Conservation (phyloP, 2,113 vertebrate species). For the Python bivittatus region DNA sequence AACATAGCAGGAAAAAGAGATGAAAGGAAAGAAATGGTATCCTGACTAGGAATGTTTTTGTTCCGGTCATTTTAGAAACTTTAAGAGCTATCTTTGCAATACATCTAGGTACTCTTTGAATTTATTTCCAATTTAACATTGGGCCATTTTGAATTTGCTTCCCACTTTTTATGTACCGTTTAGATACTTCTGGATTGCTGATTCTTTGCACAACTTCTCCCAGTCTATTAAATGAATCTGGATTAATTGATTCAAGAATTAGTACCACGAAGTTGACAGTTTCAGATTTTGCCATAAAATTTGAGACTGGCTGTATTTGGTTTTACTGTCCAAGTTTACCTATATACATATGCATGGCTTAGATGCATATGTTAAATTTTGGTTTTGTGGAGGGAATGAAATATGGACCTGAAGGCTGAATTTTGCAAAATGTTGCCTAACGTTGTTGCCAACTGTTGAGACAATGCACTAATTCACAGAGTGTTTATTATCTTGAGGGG, state of each 20-base stretch:
- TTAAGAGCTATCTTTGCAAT: not conserved
- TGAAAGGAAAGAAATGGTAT: not conserved
- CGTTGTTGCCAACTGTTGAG: slow-evolving; percentile 5
- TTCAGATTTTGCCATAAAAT: not conserved
- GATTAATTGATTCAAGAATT: not conserved
- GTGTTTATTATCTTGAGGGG: slow-evolving; percentile 35
- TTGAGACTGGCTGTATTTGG: not conserved
- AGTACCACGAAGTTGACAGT: not conserved
- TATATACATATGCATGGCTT: not conserved
- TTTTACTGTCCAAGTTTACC: not conserved
- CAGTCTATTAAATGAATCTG: not conserved
- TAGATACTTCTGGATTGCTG: not conserved
- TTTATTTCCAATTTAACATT: not conserved
- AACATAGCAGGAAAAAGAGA: not conserved
- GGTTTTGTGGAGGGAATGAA: not conserved
- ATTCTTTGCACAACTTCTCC: not conserved
- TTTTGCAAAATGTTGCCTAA: not conserved
- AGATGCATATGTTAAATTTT: not conserved
- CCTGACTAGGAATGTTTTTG: not conserved
- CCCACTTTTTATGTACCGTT: not conserved
- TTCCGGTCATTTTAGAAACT: not conserved
- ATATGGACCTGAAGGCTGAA: not conserved
- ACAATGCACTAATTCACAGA: slow-evolving; percentile 53
- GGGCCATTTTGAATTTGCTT: not conserved
- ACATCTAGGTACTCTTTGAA: not conserved